Evolutionary conservation across 2,797 vertebrate genomes (phyloP), one percentile per base, ranked within the genome.

Genomic region (Microtus obscurus): DNA sequence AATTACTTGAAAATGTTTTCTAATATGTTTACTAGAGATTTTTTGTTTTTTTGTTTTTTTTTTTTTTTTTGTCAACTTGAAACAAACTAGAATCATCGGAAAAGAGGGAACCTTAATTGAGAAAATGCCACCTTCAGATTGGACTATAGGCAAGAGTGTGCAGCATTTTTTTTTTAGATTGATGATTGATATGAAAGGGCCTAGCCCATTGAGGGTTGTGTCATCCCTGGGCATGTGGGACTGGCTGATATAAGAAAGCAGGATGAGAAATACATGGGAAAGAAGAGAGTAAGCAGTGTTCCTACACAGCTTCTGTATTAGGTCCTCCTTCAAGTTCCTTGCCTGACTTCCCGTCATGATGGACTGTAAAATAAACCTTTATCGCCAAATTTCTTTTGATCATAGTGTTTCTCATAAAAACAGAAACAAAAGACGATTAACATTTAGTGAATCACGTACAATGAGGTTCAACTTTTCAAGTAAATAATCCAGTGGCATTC

Each of bases 1-100:
- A 71, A 76, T 83, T 80, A 73, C 78, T 71, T 79, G 48, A 85
- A 95, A 89, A 63, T 69, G 27, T 94, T 92, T 81, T 29, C 37
- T 61, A 40, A 40, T 29, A 13, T 40, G n/a, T 81, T 61, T 80
- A 12, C n/a, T 80, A 59, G 31, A 59, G 21, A 14, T 37, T n/a
- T 80, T 40, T 56, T 56, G 48, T 51, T 56, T 17, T 53, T n/a
- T n/a, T n/a, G n/a, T 80, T 80, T 40, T 56, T 56, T 12, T 51
- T 56, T 17, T 53, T 16, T 53, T 17, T 56, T 43, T 40, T 43
- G 71, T 43, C 71, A 43, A 74, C 71, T 43, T 74, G 23, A 43
- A 23, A 74, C 37, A 74, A 43, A 23, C 23, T 74, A 27, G 37
- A 13, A 37, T 74, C 71, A 74, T 74, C 23, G 5, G 71, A 74